phyloP scores from a whole-genome alignment of 2,797 vertebrate genomes.

The Chaetophractus vellerosus region DNA sequence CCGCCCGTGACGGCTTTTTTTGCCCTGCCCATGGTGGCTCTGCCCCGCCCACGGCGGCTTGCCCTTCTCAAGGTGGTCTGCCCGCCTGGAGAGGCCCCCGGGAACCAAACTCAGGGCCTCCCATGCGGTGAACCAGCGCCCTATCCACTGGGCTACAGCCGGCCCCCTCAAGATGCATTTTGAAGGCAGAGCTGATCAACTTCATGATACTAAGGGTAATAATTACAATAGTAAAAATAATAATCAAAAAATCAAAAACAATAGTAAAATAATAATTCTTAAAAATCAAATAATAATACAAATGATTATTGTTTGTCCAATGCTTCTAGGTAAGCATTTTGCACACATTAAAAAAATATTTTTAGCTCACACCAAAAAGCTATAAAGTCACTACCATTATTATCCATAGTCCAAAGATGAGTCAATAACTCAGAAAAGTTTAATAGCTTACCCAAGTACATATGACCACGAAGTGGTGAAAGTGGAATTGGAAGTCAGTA shows the following conservation, averaged over 20 bases:
- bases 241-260: neutral
- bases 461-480: neutral
- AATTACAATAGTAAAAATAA: neutral
- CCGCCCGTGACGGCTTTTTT: no score
- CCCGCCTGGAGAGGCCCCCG: no score
- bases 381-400: constrained; percentile 67
- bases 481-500: neutral
- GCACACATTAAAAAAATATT: constrained; percentile 12
- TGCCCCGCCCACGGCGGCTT: no score
- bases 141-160: no score
- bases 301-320: neutral
- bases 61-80: no score
- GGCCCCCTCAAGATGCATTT: neutral
- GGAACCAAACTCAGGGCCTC: no score
- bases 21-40: no score
- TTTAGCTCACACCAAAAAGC: constrained; percentile 68
- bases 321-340: constrained; percentile 37
- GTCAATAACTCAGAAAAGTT: constrained; percentile 62
- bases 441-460: constrained; percentile 16
- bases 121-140: no score
- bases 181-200: neutral
- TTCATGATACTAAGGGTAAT: neutral
- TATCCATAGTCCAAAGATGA: constrained; percentile 22
- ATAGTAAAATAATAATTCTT: neutral
- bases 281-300: neutral